Evolutionary conservation across 2,888 invertebrate genomes (phyloP).

Genomic region (Ametastegia equiseti): DNA sequence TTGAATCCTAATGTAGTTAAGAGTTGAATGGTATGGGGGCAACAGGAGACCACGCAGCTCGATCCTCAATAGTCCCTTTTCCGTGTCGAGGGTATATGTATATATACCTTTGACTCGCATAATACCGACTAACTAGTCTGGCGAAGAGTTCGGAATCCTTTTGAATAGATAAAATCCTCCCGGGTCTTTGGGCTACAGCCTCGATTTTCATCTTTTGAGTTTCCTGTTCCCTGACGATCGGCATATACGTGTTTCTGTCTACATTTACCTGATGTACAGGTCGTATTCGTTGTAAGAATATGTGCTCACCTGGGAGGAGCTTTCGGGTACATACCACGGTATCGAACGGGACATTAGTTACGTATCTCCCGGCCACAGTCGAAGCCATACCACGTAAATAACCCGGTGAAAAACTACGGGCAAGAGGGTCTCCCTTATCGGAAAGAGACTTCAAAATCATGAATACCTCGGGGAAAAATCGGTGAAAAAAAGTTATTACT

Average conservation of each 20-base stretch:
- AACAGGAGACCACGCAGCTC: not conserved
- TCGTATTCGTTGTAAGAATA: slow-evolving; percentile 18
- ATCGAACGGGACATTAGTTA: slow-evolving; percentile 12
- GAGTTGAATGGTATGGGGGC: slow-evolving; percentile 3
- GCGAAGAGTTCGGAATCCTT: slow-evolving; percentile 21
- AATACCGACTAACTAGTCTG: slow-evolving; percentile 22
- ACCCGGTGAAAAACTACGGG: not conserved
- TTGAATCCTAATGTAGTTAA: slow-evolving; percentile 31
- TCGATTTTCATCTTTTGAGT: slow-evolving; percentile 13
- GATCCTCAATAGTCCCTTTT: not conserved
- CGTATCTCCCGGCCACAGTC: not conserved
- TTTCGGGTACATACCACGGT: not conserved
- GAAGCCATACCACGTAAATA: slow-evolving; percentile 18
- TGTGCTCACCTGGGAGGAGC: not conserved
- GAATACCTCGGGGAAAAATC: no score
- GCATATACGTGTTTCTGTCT: no score
- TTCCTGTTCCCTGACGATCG: not conserved
- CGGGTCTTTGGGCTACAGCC: slow-evolving; percentile 11
- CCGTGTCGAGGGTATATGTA: not conserved
- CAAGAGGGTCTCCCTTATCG: not conserved
- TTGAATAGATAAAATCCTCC: slow-evolving; percentile 14
- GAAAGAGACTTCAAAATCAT: not conserved
- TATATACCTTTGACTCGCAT: slow-evolving; percentile 30
- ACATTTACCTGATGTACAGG: no score
- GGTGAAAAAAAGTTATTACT: not conserved